These are phyloP conservation scores for Bubalus kerabau DNA, from an alignment of 2,113 vertebrate species.

Conservation along the genomic window DNA sequence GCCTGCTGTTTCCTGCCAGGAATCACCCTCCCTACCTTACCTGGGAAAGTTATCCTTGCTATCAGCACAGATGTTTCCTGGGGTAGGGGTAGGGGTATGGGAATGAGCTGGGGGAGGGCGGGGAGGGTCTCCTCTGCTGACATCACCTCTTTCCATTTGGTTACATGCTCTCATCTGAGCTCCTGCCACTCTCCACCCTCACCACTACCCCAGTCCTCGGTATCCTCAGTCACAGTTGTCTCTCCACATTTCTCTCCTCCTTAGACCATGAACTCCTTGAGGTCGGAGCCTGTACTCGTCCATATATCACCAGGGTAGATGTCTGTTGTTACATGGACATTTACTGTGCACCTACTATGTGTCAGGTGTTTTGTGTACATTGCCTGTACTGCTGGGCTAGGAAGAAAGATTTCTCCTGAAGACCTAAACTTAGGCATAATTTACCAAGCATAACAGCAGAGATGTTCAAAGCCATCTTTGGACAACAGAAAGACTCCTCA, in stretches of 20 bases:
- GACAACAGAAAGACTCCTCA: background rate
- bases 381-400: background rate
- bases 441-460: background rate
- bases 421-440: background rate
- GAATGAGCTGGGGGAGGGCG: fast-evolving
- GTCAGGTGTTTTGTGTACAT: background rate
- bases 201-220: background rate
- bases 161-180: background rate
- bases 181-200: background rate
- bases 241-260: background rate
- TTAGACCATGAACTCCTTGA: background rate
- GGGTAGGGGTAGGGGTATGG: background rate
- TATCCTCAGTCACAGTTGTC: background rate
- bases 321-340: background rate
- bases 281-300: background rate
- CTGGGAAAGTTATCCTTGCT: background rate
- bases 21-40: background rate
- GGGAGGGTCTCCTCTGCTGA: background rate
- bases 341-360: background rate
- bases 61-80: background rate
- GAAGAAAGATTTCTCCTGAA: background rate
- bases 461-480: background rate
- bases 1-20: background rate
- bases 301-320: background rate
- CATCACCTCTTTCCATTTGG: too few species aligned